Base-by-base conservation (phyloP, 92 coral and sea anemone species). In the Scolanthus callimorphus region DNA sequence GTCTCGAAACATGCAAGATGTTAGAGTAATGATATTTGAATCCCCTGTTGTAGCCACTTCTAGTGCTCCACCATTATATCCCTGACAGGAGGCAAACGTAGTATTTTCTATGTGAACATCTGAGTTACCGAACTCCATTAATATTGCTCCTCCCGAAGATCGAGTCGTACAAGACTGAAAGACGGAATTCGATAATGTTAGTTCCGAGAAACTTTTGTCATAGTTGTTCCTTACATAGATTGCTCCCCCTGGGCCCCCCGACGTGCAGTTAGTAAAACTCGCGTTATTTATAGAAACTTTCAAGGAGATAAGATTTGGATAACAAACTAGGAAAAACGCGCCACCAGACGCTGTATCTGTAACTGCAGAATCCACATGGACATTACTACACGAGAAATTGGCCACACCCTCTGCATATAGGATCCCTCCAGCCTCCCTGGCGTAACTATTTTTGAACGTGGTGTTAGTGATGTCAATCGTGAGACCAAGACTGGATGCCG, bases 131-230 rank as follows among this genome's bases (percentile, higher is more conserved):
- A 48, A 3, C 0, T 26, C 1, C 11, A 54, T 3, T 50, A 3
- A 39, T 1, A 75, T 31, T 24, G 67, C 71, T 17, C 69, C 82
- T 2, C 82, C 82, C 8, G 68, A 45, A 29, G 0, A 3, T 11
- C 17, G 4, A 0, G 69, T 55, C 4, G 34, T 20, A 31, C 52
- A 51, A 0, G 74, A 57, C 23, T 48, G 49, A 21, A 75, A 75
- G 2, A 57, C 44, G 29, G 79, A 61, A 64, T 72, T 26, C 1
- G 68, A 11, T 11, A 59, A 51, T 15, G 49, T 2, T 17, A 65
- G n/a, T n/a, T n/a, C 24, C n/a, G 31, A 48, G 20, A 54, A 25
- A 3, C 61, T 11, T 17, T 30, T 30, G 11, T 13, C 38, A 44
- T 31, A 20, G 8, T 31, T n/a, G n/a, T n/a, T n/a, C n/a, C n/a